Conservation (phyloP, 2,888 invertebrate genomes). For the Eretmocerus hayati region DNA sequence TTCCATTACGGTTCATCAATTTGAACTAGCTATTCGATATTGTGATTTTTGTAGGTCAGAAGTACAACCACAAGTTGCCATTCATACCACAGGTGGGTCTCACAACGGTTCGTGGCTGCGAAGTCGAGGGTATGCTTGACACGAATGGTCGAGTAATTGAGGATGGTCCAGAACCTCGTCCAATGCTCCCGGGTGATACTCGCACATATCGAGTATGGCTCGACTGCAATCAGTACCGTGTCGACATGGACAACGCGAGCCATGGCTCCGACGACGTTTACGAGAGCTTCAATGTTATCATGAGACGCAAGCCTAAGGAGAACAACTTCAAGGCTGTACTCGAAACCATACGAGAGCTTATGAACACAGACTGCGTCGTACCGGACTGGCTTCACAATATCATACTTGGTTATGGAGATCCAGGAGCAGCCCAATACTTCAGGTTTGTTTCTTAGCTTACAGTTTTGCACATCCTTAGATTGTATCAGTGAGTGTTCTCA, state of each 20-base stretch:
- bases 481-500: too few relatives aligned
- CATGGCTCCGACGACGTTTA: conserved; percentile 81
- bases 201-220: conserved; percentile 90
- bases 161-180: conserved; percentile 88
- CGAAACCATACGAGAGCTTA: conserved; percentile 95
- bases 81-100: conserved; percentile 92
- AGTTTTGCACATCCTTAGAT: too few relatives aligned
- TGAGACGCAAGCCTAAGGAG: conserved; percentile 98
- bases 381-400: conserved; percentile 96
- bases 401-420: conserved; percentile 96
- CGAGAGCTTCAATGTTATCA: conserved; percentile 90
- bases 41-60: conserved; percentile 54
- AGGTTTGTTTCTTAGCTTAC: conserved; percentile 48
- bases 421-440: conserved; percentile 93
- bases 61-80: conserved; percentile 72
- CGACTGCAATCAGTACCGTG: conserved; percentile 94
- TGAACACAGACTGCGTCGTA: conserved; percentile 98
- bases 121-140: conserved; percentile 97
- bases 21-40: too few relatives aligned
- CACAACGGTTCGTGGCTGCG: conserved; percentile 90
- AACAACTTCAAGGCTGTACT: conserved; percentile 99
- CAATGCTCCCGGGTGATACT: conserved; percentile 78
- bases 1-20: too few relatives aligned
- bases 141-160: conserved; percentile 92
- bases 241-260: conserved; percentile 80